Evolutionary conservation across 2,888 invertebrate species (phyloP).

Genomic region (Tenthredo mesomela): DNA sequence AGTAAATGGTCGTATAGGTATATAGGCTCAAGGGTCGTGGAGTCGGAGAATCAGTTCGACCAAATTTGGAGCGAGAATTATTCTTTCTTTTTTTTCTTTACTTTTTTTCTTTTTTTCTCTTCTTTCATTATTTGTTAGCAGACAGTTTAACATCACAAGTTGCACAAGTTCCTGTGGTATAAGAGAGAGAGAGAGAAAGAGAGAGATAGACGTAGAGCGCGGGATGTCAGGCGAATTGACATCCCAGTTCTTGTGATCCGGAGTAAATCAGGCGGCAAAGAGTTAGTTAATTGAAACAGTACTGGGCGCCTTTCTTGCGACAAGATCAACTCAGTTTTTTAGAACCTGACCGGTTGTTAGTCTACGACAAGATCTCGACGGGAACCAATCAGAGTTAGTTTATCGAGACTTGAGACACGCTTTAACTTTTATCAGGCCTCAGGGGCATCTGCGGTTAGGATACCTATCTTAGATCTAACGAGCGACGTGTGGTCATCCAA

Average conservation of each 20-base stretch:
- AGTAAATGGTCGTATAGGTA: neutral
- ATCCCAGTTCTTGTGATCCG: slow-evolving; percentile 29
- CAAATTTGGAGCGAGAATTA: slow-evolving; percentile 9
- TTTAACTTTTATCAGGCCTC: slow-evolving; percentile 1
- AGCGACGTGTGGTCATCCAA: neutral
- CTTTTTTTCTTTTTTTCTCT: neutral
- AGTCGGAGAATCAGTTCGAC: neutral
- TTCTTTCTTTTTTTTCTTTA: neutral
- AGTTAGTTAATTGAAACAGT: slow-evolving; percentile 45
- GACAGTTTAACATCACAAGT: slow-evolving; percentile 28
- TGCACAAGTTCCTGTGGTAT: slow-evolving; percentile 8
- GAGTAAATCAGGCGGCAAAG: slow-evolving; percentile 49
- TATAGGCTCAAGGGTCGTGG: neutral
- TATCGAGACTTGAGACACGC: slow-evolving; percentile 20
- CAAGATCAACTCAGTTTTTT: slow-evolving; percentile 34
- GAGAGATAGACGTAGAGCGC: neutral
- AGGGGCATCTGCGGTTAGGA: slow-evolving; percentile 5
- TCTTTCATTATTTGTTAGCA: slow-evolving; percentile 1
- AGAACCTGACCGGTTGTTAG: slow-evolving; percentile 29
- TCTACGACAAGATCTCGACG: slow-evolving; percentile 15
- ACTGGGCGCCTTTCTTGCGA: neutral
- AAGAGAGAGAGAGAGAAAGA: neutral
- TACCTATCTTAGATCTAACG: neutral
- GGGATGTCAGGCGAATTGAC: slow-evolving; percentile 36
- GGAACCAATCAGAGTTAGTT: slow-evolving; percentile 31